These are phyloP conservation scores for Mus pahari DNA, from an alignment of 2,113 vertebrate species.

Conservation along the genomic window DNA sequence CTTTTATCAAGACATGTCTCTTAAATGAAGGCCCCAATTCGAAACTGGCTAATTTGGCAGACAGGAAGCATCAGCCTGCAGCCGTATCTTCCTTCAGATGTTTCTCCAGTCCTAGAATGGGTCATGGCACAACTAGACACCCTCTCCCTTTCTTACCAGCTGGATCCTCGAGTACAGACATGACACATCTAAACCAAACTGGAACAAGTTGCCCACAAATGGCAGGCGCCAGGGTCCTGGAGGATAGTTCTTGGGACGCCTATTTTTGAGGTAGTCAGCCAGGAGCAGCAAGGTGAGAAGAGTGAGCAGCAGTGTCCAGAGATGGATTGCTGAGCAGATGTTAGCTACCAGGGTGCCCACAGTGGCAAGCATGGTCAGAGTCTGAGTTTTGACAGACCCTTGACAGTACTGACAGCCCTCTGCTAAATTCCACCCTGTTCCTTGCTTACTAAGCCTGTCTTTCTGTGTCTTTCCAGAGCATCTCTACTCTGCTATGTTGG, in stretches of 20 bases:
- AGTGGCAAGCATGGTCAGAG: fast-evolving
- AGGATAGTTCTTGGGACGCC: conserved; percentile 85
- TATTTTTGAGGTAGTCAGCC: conserved; percentile 81
- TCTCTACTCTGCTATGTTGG: neutral
- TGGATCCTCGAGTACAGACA: fast-evolving
- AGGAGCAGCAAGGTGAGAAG: conserved; percentile 84
- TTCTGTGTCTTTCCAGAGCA: neutral
- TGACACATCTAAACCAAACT: neutral
- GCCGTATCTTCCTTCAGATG: no score
- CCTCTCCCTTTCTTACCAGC: conserved; percentile 78
- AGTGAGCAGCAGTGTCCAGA: conserved; percentile 83
- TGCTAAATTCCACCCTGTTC: neutral
- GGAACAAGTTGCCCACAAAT: conserved; percentile 86
- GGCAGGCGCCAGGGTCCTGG: conserved; percentile 87
- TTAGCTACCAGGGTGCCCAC: neutral
- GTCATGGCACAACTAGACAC: no score
- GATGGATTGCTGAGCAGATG: conserved; percentile 79
- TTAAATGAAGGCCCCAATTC: neutral
- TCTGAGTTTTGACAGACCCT: neutral
- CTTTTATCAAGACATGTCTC: neutral
- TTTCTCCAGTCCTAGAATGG: no score
- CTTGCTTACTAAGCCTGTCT: no score
- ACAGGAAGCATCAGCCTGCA: no score
- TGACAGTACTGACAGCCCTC: fast-evolving
- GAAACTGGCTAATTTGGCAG: no score